These are phyloP conservation scores for Scrobipalpa costella DNA, from an alignment of 2,888 invertebrate genomes.

Conservation along the genomic window DNA sequence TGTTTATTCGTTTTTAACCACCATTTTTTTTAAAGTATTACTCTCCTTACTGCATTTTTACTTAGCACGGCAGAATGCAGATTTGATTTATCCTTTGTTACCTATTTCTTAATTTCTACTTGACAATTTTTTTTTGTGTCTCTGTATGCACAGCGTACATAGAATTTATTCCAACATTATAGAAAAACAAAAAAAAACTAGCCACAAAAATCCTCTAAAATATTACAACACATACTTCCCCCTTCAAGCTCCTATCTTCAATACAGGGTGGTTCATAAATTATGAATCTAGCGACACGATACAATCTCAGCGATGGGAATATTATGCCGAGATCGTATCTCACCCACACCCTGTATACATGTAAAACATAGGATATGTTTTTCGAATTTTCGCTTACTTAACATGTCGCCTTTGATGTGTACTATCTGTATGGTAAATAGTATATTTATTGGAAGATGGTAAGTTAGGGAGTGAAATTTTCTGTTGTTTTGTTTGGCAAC, in stretches of 20 bases:
- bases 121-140: no score
- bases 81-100: no score
- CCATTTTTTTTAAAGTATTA: no score
- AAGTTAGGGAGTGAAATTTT: neutral
- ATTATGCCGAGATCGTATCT: conserved; percentile 64
- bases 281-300: conserved; percentile 69
- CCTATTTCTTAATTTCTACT: no score
- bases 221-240: conserved; percentile 2
- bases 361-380: conserved; percentile 40
- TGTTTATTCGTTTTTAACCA: no score
- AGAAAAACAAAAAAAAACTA: neutral
- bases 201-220: neutral
- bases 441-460: neutral
- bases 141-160: no score
- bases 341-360: conserved; percentile 3
- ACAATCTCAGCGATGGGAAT: conserved; percentile 72
- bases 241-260: conserved; percentile 1
- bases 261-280: conserved; percentile 60
- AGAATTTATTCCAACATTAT: neutral
- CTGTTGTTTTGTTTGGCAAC: no score
- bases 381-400: conserved; percentile 49
- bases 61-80: no score
- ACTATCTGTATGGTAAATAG: conserved; percentile 1
- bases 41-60: no score
- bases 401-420: conserved; percentile 20